Evolutionary conservation across 2,113 vertebrate genomes (phyloP).

Genomic region (Eclectus roratus): DNA sequence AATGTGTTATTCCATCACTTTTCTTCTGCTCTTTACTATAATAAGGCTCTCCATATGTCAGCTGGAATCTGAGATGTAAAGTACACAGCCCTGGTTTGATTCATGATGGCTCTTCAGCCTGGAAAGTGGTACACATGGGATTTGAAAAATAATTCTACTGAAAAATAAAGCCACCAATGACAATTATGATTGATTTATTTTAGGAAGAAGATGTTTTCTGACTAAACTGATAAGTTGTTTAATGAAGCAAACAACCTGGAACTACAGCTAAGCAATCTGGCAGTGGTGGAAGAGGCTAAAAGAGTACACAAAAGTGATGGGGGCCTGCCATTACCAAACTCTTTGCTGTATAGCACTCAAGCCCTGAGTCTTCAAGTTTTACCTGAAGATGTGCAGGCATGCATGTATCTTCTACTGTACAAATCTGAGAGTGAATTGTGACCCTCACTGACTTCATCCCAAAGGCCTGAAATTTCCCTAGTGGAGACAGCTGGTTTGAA

Average conservation of each 20-base stretch:
- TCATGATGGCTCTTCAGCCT: background rate
- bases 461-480: background rate
- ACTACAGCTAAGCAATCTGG: background rate
- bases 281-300: background rate
- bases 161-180: background rate
- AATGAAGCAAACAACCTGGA: background rate
- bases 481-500: background rate
- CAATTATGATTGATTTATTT: background rate
- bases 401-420: rapidly evolving
- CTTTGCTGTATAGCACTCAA: background rate
- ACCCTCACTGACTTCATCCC: background rate
- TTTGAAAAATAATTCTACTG: background rate
- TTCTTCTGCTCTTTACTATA: background rate
- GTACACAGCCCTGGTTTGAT: background rate
- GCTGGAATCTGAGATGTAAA: background rate
- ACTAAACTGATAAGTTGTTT: background rate
- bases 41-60: background rate
- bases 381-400: background rate
- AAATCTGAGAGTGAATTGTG: background rate
- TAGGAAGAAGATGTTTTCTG: background rate
- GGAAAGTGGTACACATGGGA: background rate
- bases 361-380: background rate
- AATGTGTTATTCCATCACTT: background rate
- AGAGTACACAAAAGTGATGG: background rate
- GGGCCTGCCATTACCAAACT: background rate